Evolutionary conservation across 2,797 vertebrate genomes (phyloP), one percentile per base, ranked within the genome.

Genomic region (Synaphobranchus kaupii): DNA sequence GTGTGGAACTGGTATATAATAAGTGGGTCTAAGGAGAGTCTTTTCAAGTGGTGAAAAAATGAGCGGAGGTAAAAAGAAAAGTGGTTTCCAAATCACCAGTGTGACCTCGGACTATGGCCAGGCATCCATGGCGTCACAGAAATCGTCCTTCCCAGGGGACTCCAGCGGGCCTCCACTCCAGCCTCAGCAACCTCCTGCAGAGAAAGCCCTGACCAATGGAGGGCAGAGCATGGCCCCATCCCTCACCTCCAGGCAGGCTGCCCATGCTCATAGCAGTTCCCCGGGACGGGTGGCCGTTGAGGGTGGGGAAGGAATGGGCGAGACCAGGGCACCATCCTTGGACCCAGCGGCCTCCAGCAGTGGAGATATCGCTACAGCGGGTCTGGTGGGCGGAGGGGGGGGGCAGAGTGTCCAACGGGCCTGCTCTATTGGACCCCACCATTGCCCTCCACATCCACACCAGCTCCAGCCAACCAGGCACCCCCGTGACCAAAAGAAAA

Each of bases 71-170:
- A 97, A 95, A 92, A 97, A 97, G 92, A 96, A 96, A 85, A 97
- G 97, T 66, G 96, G 97, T 83, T 98, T 98, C 91, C 97, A 97
- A 91, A 98, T 98, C 92, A 98, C 97, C 92, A 98, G 97, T 44
- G 96, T 98, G 88, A 97, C 96, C 56, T 96, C 93, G 0, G 97
- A 97, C 68, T 95, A 95, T 31, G 94, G 93, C 68, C 94, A 92
- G 84, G 90, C 89, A 0, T 91, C 91, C 58, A 92, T 87, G 10
- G 86, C 89, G 20, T 20, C 88, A 88, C 7, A 92, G 90, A 47
- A 6, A 12, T 28, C 6, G 4, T 39, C 85, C 1, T 12, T 39
- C 2, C 10, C 82, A 0, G 52, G 20, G 3, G 60, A 88, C 28
- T n/a, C 44, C 0, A 68, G 88, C 86, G 91, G 89, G 84, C 52